These are phyloP conservation scores for Drosophila truncata DNA, from an alignment of 1,140 invertebrate species.

Conservation along the genomic window DNA sequence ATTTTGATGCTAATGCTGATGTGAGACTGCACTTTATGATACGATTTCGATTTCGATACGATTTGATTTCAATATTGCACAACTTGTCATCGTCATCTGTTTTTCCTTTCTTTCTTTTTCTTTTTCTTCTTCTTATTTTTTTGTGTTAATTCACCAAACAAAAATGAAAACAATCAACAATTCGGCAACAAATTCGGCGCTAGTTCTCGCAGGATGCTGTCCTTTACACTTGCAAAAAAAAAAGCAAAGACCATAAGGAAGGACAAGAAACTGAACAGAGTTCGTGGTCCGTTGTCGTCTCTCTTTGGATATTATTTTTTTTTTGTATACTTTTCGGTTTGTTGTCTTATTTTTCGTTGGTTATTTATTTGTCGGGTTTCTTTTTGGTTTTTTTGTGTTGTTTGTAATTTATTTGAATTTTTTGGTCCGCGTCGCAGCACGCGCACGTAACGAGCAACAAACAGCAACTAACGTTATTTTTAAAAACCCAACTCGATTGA, in stretches of 20 bases:
- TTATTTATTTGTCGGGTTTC: neutral
- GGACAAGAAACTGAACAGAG: neutral
- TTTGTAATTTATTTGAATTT: conserved; percentile 11
- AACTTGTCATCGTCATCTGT: conserved; percentile 24
- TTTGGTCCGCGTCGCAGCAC: conserved; percentile 78
- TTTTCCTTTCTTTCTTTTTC: neutral
- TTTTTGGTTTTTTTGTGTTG: neutral
- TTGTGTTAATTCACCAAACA: conserved; percentile 38
- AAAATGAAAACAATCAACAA: conserved; percentile 51
- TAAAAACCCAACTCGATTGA: conserved; percentile 81
- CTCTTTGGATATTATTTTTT: too few relatives aligned
- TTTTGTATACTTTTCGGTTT: conserved; percentile 31
- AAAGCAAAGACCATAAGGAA: neutral
- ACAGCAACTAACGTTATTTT: conserved; percentile 85
- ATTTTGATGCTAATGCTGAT: neutral
- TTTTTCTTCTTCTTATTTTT: neutral
- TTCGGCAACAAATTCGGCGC: conserved; percentile 9
- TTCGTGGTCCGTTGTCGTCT: neutral
- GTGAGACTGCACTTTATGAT: conserved; percentile 10
- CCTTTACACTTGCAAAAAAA: conserved; percentile 36
- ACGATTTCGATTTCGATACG: conserved; percentile 5
- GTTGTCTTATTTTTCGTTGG: neutral
- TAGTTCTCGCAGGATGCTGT: conserved; percentile 15
- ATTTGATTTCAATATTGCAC: conserved; percentile 38
- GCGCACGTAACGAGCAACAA: conserved; percentile 85